Conservation (phyloP, 2,888 invertebrate species). For the Eupithecia vulgata region DNA sequence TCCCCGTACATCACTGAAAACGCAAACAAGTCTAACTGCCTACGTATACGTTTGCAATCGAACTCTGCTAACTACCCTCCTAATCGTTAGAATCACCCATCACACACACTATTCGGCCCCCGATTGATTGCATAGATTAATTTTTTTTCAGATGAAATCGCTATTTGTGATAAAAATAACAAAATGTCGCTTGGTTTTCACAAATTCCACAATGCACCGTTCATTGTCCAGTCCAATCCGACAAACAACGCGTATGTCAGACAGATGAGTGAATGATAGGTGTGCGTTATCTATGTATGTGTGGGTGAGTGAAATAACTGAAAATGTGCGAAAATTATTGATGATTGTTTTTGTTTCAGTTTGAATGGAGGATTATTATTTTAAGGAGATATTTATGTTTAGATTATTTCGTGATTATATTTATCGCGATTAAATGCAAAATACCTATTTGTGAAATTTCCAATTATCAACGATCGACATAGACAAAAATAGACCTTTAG, state of each 20-base stretch:
- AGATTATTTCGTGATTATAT: no score
- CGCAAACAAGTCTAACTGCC: constrained; percentile 63
- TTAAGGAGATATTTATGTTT: no score
- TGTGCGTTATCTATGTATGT: neutral
- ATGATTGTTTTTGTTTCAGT: neutral
- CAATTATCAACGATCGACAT: no score
- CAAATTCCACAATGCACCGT: constrained; percentile 66
- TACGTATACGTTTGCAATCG: constrained; percentile 61
- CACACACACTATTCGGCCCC: constrained; percentile 53
- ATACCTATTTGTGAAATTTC: no score
- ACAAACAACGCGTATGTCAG: constrained; percentile 55
- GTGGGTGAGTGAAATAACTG: constrained; percentile 29
- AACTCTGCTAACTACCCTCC: constrained; percentile 51
- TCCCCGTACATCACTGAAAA: constrained; percentile 77
- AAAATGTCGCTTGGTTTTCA: constrained; percentile 78
- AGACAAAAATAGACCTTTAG: no score
- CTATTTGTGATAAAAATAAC: constrained; percentile 75
- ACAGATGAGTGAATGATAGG: constrained; percentile 22
- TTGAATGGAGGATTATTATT: no score
- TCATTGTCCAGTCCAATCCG: constrained; percentile 57
- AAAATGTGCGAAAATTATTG: constrained; percentile 3
- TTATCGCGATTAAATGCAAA: no score
- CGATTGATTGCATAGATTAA: constrained; percentile 60
- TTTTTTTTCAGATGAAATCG: constrained; percentile 71
- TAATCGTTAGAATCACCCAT: constrained; percentile 53